A percentile compares a stretch with the other conserved stretches of the same genome.
phyloP scores from a whole-genome alignment of 2,113 vertebrate genomes.

The Psilopogon haemacephalus region DNA sequence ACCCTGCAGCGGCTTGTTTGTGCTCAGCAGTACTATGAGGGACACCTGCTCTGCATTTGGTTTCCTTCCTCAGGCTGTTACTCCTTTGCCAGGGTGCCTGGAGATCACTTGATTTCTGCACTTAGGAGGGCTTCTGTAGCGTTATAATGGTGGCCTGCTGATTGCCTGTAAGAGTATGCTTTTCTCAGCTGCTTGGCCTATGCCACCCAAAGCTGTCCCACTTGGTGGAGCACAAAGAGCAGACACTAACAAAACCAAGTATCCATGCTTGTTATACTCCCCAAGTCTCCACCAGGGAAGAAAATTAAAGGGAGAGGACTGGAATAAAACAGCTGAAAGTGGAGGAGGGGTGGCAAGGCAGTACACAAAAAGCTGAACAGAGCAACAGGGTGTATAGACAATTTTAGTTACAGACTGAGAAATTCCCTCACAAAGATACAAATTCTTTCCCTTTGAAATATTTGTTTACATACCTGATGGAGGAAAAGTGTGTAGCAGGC shows the following conservation, averaged over 20 bases:
- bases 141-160: not conserved
- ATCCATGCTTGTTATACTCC: not conserved
- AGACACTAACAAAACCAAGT: not conserved
- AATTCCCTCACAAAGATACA: not conserved
- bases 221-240: not conserved
- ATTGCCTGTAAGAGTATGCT: not conserved
- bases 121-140: not conserved
- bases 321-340: not conserved
- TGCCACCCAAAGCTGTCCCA: not conserved
- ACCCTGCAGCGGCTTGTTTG: not conserved
- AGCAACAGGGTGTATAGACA: not conserved
- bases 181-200: not conserved
- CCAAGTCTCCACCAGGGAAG: not conserved
- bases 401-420: not conserved
- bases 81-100: not conserved
- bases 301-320: not conserved
- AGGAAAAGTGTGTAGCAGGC: not conserved
- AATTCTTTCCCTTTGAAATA: not conserved
- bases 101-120: not conserved
- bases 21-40: fast-evolving
- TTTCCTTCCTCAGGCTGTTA: not conserved
- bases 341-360: not conserved
- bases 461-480: fast-evolving
- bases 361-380: not conserved
- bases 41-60: not conserved